Evolutionary conservation across 2,888 invertebrate genomes (phyloP).

Genomic region (Odontocerum albicorne): DNA sequence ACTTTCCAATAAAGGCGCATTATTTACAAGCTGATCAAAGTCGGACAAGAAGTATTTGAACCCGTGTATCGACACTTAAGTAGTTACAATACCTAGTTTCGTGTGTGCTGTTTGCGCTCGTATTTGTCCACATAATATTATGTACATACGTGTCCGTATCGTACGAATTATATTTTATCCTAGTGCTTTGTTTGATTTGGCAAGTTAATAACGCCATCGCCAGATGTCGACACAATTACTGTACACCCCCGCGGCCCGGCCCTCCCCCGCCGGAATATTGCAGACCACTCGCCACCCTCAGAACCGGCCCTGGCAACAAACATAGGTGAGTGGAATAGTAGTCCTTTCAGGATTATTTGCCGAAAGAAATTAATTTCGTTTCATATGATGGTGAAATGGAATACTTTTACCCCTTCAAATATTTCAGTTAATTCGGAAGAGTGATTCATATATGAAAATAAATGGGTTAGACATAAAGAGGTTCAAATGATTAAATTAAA

Average conservation of each 20-base stretch:
- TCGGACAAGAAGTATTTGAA: too few relatives aligned
- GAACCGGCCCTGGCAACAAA: not conserved
- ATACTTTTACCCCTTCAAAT: too few relatives aligned
- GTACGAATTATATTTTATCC: conserved; percentile 13
- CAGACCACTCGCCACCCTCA: too few relatives aligned
- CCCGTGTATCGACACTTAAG: too few relatives aligned
- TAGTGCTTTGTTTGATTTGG: conserved; percentile 51
- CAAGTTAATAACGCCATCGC: conserved; percentile 54
- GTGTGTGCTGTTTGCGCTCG: too few relatives aligned
- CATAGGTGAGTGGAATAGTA: not conserved
- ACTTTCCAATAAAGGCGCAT: too few relatives aligned
- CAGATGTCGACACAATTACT: conserved; percentile 49
- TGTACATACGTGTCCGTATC: conserved; percentile 2
- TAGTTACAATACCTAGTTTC: too few relatives aligned
- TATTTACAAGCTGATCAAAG: too few relatives aligned
- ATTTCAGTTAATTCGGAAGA: too few relatives aligned
- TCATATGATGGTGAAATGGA: not conserved
- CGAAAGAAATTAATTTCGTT: not conserved
- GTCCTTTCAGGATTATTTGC: not conserved
- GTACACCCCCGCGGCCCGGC: conserved; percentile 22
- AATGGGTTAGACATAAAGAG: too few relatives aligned
- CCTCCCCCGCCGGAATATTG: not conserved
- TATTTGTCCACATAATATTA: not conserved
- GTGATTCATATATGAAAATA: too few relatives aligned
- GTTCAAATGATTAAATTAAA: too few relatives aligned